Base-by-base conservation (phyloP, 2,797 vertebrate genomes). In the Arremon aurantiirostris region DNA sequence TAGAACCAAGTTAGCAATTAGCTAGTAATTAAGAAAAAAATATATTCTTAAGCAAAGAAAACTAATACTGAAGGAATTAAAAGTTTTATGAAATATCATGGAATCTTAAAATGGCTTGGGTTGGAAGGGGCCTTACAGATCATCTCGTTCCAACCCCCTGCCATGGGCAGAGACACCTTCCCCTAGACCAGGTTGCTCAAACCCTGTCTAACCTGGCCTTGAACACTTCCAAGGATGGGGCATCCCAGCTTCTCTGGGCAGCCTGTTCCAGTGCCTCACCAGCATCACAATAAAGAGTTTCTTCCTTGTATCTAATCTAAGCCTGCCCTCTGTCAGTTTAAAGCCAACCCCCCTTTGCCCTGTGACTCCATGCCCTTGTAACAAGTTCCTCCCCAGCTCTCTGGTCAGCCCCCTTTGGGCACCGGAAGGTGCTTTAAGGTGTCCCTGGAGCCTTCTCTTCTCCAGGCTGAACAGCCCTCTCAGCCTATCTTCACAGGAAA, bases 141-240 rank as follows among this genome's bases (percentile, higher is more conserved):
- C 21, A 52, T 39, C 17, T 50, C 0, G 0, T 64, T 77, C 52
- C 44, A 77, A 4, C 7, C 4, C 8, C 6, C 12, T 57, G 21
- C 44, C 10, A 14, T 57, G 30, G 17, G n/a, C 37, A 77, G 57
- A 12, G 30, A 52, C 28, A 64, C 17, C 6, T 77, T 64, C 30
- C 30, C 32, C 26, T 23, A 39, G 21, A 46, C 9, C 14, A 57
- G 11, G 8, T 30, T 46, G n/a, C 34, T 46, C 44, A 64, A 57
- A 18, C 18, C 6, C 18, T 5, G 2, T 64, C 57, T 52, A 77
- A 0, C 6, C 34, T 35, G 34, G 15, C 30, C 80, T 46, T 59
- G n/a, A 65, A 46, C 30, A 27, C 12, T 64, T 39, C 18, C 65
- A 78, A 34, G 18, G 5, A 14, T 32, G 39, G 7, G 4, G 14